Evolutionary conservation across 1,140 invertebrate genomes (phyloP).

Genomic region (Gryllus bimaculatus): DNA sequence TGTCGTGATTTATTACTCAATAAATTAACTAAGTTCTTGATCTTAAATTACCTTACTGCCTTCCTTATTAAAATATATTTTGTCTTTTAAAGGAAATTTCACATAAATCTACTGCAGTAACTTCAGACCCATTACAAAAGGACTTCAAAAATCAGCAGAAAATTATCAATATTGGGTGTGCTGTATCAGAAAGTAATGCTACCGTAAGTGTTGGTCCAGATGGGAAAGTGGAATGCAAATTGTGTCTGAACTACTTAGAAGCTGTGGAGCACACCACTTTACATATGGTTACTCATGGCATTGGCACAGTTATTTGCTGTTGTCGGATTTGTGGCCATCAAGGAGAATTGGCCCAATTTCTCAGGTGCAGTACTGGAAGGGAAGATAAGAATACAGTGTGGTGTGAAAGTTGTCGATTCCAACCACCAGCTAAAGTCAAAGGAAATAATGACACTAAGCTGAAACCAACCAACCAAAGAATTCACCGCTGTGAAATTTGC

Average conservation of each 20-base stretch:
- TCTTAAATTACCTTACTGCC: too few relatives aligned
- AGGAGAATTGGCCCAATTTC: conserved; percentile 22
- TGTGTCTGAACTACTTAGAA: conserved; percentile 21
- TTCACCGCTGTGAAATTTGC: conserved; percentile 28
- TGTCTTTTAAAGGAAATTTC: conserved; percentile 12
- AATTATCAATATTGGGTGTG: neutral
- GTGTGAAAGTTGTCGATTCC: conserved; percentile 10
- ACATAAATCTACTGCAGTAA: neutral
- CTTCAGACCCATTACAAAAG: neutral
- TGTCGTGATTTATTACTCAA: too few relatives aligned
- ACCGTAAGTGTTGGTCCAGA: conserved; percentile 22
- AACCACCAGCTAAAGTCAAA: neutral
- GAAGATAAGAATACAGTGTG: neutral
- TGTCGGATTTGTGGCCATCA: conserved; percentile 24
- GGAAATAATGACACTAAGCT: neutral
- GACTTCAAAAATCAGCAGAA: neutral
- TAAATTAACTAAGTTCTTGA: too few relatives aligned
- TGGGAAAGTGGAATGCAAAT: conserved; percentile 22
- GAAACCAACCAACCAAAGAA: neutral
- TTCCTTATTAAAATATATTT: neutral
- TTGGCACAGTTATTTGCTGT: conserved; percentile 24
- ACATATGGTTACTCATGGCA: conserved; percentile 25
- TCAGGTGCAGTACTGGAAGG: conserved; percentile 5
- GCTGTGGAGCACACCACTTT: conserved; percentile 21
- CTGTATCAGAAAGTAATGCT: neutral